These are phyloP conservation scores for Thumatha senex DNA, from an alignment of 2,888 invertebrate species.

Conservation along the genomic window DNA sequence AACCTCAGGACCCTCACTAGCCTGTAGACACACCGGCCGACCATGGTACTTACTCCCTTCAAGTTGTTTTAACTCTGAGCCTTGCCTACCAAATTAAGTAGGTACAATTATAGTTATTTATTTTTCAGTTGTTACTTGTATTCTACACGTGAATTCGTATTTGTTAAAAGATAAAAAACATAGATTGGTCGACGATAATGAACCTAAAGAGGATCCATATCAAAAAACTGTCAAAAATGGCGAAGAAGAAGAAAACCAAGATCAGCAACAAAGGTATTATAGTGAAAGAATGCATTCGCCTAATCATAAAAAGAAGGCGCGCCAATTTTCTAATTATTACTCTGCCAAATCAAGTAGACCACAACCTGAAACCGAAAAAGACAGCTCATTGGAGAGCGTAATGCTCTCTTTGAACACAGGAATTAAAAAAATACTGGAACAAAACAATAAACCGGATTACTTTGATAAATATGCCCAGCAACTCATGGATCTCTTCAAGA, in stretches of 20 bases:
- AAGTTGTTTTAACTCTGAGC: too few relatives aligned
- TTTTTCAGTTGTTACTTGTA: not conserved
- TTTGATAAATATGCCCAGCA: constrained; percentile 5
- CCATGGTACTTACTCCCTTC: too few relatives aligned
- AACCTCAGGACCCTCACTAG: too few relatives aligned
- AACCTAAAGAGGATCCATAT: too few relatives aligned
- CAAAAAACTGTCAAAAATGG: not conserved
- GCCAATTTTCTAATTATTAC: not conserved
- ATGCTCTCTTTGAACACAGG: constrained; percentile 19
- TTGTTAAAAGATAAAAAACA: not conserved
- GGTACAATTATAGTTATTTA: not conserved
- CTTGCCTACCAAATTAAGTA: too few relatives aligned
- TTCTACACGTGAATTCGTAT: not conserved
- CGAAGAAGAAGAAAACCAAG: too few relatives aligned
- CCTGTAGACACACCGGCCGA: too few relatives aligned
- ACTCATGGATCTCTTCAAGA: not conserved
- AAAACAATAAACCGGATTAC: not conserved
- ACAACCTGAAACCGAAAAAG: not conserved
- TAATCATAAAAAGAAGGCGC: not conserved
- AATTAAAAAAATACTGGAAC: not conserved
- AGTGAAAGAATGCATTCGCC: not conserved
- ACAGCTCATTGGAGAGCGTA: constrained; percentile 12
- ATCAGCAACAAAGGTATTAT: not conserved
- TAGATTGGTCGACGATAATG: too few relatives aligned
- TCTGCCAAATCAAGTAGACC: not conserved